These are phyloP conservation scores for Hypomecis atomaria DNA, from an alignment of 2,888 invertebrate species.

Conservation along the genomic window DNA sequence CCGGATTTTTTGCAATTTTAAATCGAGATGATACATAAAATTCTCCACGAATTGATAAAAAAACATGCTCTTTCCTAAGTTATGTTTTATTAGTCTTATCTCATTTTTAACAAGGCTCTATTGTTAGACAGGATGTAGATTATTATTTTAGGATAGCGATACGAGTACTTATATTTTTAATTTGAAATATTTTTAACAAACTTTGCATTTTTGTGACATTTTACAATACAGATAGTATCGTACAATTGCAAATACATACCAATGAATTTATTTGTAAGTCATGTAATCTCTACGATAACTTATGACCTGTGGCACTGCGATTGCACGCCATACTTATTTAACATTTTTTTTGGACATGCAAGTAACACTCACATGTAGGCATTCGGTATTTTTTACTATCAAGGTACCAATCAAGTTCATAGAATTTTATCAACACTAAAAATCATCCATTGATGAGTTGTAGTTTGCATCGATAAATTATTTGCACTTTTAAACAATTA, in stretches of 20 bases:
- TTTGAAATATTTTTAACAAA: constrained; percentile 30
- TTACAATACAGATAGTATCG: no score
- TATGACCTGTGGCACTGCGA: constrained; percentile 51
- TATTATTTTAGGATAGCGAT: constrained; percentile 1
- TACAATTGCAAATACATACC: no score
- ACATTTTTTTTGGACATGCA: no score
- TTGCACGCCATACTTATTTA: background rate
- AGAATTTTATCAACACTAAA: no score
- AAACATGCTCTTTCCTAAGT: constrained; percentile 6
- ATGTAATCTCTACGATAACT: constrained; percentile 63
- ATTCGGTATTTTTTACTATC: no score
- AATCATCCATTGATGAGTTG: no score
- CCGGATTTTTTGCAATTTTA: no score
- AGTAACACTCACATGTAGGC: no score
- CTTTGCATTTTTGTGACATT: constrained; percentile 47
- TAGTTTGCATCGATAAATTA: no score
- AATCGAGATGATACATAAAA: no score
- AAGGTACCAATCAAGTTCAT: no score
- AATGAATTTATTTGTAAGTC: constrained; percentile 23
- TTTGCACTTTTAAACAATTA: background rate
- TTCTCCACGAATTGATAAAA: background rate
- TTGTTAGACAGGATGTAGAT: constrained; percentile 24
- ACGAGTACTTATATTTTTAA: constrained; percentile 11
- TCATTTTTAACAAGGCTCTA: constrained; percentile 18
- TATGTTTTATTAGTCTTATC: constrained; percentile 31